Evolutionary conservation across 2,888 invertebrate species (phyloP).

Genomic region (Digitonthophagus gazella): DNA sequence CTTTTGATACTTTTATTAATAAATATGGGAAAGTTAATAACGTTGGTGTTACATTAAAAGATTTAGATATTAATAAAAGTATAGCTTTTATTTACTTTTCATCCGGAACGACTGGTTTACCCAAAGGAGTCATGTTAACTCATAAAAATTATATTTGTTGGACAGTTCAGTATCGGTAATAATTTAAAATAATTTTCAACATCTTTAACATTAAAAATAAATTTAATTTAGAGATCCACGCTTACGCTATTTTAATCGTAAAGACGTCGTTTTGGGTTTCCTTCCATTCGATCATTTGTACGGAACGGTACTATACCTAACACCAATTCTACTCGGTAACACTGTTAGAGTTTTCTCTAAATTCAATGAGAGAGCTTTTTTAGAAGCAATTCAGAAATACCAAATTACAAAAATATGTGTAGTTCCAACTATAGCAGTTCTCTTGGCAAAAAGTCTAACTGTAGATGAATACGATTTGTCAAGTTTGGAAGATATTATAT

Average conservation of each 20-base stretch:
- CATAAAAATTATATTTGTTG: too few relatives aligned
- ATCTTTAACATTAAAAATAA: too few relatives aligned
- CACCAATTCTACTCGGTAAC: constrained; percentile 31
- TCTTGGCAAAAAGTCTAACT: constrained; percentile 74
- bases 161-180: constrained; percentile 70
- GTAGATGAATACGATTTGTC: too few relatives aligned
- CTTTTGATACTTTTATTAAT: constrained; percentile 43
- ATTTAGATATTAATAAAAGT: constrained; percentile 30
- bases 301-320: constrained; percentile 35
- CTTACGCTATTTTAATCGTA: constrained; percentile 16
- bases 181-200: constrained; percentile 64
- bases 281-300: constrained; percentile 40
- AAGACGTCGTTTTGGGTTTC: constrained; percentile 30
- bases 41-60: neutral
- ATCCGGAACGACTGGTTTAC: too few relatives aligned
- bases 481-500: constrained; percentile 64
- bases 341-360: constrained; percentile 52
- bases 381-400: too few relatives aligned
- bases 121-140: too few relatives aligned
- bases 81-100: constrained; percentile 50
- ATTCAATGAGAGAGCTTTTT: constrained; percentile 68
- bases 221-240: constrained; percentile 46
- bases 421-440: constrained; percentile 78
- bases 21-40: neutral
- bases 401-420: constrained; percentile 65